A percentile compares a stretch with the other conserved stretches of the same genome.
These are phyloP conservation scores for Porites divaricata DNA, from an alignment of 92 coral and sea anemone genomes.

Conservation along the genomic window DNA sequence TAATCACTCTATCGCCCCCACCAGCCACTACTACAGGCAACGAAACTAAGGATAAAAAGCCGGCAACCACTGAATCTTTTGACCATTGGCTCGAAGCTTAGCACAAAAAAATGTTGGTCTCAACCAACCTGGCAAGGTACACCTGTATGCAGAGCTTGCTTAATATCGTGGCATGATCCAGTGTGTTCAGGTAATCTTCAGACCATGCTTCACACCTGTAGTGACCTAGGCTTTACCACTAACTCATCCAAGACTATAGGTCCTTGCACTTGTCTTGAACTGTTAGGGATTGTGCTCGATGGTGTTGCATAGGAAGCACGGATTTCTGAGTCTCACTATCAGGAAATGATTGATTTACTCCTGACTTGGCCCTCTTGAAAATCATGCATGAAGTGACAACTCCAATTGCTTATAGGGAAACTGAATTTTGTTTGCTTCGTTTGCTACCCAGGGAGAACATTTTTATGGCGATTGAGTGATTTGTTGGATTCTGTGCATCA, in stretches of 20 bases:
- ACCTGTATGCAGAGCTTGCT: conserved; percentile 32
- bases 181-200: no score
- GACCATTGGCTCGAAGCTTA: conserved; percentile 1
- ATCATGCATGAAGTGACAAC: conserved; percentile 24
- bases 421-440: conserved; percentile 39
- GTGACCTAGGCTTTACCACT: no score
- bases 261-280: neutral
- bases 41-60: neutral
- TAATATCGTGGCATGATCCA: neutral
- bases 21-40: neutral
- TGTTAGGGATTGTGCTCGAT: conserved; percentile 49
- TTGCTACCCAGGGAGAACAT: conserved; percentile 48
- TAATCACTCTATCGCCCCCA: neutral
- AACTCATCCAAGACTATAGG: no score
- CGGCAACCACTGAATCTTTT: neutral
- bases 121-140: conserved; percentile 1
- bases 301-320: conserved; percentile 26
- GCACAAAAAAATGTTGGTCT: conserved; percentile 20
- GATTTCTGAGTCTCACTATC: conserved; percentile 25
- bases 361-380: neutral
- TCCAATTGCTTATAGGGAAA: conserved; percentile 26
- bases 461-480: conserved; percentile 33
- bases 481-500: conserved; percentile 6
- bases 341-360: conserved; percentile 24
- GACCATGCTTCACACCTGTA: no score